A percentile compares a stretch with the other conserved stretches of the same genome.
These are phyloP conservation scores for Chitala chitala DNA, from an alignment of 2,113 vertebrate genomes.

Conservation along the genomic window DNA sequence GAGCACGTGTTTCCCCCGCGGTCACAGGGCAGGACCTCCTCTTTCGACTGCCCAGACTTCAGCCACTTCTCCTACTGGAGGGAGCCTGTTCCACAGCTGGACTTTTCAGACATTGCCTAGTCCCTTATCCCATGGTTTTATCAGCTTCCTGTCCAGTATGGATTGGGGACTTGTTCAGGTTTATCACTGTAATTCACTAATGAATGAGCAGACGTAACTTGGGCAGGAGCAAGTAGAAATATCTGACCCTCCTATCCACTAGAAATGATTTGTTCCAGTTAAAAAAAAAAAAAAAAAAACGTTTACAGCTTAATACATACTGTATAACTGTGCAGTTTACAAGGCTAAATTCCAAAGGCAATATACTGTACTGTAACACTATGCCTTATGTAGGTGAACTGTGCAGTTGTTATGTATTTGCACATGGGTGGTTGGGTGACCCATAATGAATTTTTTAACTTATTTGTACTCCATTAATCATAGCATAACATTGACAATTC, in stretches of 20 bases:
- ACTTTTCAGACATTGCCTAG: slow-evolving; percentile 48
- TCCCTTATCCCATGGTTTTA: neutral
- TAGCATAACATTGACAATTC: neutral
- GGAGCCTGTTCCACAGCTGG: slow-evolving; percentile 57
- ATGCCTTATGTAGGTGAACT: neutral
- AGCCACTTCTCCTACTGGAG: slow-evolving; percentile 77
- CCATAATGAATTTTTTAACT: neutral
- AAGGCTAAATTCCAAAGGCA: neutral
- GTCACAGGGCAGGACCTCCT: slow-evolving; percentile 32
- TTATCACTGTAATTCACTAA: too few species aligned
- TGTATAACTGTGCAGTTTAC: neutral
- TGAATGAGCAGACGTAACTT: too few species aligned
- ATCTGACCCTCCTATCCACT: too few species aligned
- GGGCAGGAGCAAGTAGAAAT: too few species aligned
- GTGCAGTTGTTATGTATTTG: slow-evolving; percentile 2
- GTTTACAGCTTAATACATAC: neutral
- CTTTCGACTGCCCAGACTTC: slow-evolving; percentile 70
- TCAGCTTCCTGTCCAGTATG: neutral
- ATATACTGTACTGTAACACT: neutral
- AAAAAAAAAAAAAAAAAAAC: neutral
- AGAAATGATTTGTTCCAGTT: too few species aligned
- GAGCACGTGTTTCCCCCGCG: slow-evolving; percentile 82
- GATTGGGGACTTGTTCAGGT: too few species aligned
- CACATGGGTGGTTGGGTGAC: neutral
- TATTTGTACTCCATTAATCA: neutral